These are phyloP conservation scores for Dasyornis broadbenti DNA, from an alignment of 2,113 vertebrate genomes.

Conservation along the genomic window DNA sequence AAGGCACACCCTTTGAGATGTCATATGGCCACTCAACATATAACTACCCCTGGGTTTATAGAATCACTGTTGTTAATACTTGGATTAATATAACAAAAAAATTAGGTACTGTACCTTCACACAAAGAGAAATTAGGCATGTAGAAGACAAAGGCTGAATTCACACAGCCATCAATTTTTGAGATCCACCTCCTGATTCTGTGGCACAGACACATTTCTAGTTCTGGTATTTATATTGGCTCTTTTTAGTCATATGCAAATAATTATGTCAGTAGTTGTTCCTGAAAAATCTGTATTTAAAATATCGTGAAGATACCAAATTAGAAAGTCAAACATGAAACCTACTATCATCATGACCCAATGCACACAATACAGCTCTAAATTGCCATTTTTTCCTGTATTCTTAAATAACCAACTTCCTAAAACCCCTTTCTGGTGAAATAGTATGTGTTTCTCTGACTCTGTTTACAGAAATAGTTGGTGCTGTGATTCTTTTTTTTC, in stretches of 20 bases:
- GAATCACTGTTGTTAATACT: background rate
- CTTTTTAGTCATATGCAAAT: constrained; percentile 19
- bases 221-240: background rate
- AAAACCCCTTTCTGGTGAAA: background rate
- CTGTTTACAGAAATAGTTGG: constrained; percentile 16
- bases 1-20: background rate
- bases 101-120: background rate
- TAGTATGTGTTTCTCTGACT: background rate
- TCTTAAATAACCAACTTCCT: constrained; percentile 25
- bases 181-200: background rate
- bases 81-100: background rate
- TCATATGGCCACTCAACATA: background rate
- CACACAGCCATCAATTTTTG: background rate
- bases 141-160: background rate
- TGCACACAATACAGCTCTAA: constrained; percentile 3
- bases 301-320: constrained; percentile 3
- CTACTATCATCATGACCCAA: constrained; percentile 30
- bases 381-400: constrained; percentile 15
- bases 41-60: background rate
- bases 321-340: constrained; percentile 48
- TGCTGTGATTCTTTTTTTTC: background rate
- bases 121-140: background rate
- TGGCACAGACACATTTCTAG: background rate
- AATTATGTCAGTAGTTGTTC: constrained; percentile 10
- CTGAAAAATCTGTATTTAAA: constrained; percentile 30